phyloP scores from a whole-genome alignment of 2,113 vertebrate genomes.

The Petroica traversi region DNA sequence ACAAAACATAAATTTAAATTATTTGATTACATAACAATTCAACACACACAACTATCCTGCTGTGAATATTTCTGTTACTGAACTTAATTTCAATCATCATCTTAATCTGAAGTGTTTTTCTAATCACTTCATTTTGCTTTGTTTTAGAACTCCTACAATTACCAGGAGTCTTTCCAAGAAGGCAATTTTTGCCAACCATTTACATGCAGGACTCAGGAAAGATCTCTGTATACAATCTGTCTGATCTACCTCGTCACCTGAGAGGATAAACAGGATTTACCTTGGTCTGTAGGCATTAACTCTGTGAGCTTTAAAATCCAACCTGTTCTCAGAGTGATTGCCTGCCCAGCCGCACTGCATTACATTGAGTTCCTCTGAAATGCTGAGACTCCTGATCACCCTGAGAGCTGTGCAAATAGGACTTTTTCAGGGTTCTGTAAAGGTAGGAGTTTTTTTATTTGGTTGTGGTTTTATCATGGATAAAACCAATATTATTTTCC shows the following conservation, averaged over 20 bases:
- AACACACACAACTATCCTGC: background rate
- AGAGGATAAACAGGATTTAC: slow-evolving; percentile 46
- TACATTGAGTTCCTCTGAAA: background rate
- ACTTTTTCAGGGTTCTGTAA: background rate
- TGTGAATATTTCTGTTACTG: background rate
- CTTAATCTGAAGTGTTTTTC: background rate
- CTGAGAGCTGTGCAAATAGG: background rate
- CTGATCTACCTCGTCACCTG: slow-evolving; percentile 40
- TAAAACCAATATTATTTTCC: background rate
- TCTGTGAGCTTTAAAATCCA: slow-evolving; percentile 25
- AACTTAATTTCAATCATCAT: background rate
- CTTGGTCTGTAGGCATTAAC: slow-evolving; percentile 21
- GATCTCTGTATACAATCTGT: background rate
- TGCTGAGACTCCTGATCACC: background rate
- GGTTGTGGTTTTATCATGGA: background rate
- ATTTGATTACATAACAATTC: background rate
- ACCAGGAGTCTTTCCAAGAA: background rate
- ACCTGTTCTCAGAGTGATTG: background rate
- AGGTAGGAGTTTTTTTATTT: fast-evolving
- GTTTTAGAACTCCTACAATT: background rate
- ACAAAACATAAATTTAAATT: background rate
- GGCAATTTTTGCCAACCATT: background rate
- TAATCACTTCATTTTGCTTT: background rate
- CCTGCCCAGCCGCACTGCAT: background rate
- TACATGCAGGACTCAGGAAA: background rate